Conservation (phyloP, 2,888 invertebrate species). For the Epinotia demarniana region DNA sequence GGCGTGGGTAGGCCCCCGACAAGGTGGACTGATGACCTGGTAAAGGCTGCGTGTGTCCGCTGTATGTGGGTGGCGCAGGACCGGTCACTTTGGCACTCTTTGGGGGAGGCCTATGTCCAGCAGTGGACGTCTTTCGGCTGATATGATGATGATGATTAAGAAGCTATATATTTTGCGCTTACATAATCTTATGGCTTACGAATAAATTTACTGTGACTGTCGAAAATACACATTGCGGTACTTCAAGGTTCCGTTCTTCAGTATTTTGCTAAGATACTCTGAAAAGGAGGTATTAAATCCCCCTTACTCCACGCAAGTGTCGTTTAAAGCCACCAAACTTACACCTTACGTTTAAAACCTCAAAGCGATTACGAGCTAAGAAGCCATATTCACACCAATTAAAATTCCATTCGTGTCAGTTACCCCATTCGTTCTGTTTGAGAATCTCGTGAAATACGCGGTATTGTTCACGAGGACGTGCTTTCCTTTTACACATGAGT, state of each 20-base stretch:
- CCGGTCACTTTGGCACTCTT: no score
- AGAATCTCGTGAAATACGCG: conserved; percentile 59
- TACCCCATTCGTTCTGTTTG: conserved; percentile 70
- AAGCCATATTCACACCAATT: conserved; percentile 66
- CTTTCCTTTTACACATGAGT: conserved; percentile 37
- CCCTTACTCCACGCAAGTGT: conserved; percentile 1
- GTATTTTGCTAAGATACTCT: not conserved
- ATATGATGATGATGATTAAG: no score
- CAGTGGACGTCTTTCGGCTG: no score
- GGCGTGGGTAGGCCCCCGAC: no score
- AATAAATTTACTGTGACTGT: no score
- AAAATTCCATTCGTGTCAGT: conserved; percentile 65
- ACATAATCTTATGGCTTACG: no score
- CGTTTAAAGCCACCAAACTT: not conserved
- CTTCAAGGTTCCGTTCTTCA: not conserved
- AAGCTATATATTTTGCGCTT: no score
- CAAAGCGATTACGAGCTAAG: conserved; percentile 49
- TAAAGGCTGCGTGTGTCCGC: no score
- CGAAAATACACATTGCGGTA: no score
- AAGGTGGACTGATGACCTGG: no score
- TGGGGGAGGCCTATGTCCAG: no score
- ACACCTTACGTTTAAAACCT: conserved; percentile 19
- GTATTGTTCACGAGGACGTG: conserved; percentile 57
- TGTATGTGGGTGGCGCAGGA: no score
- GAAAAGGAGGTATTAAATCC: not conserved